These are phyloP conservation scores for Cephus rjabovi DNA, from an alignment of 2,888 invertebrate species.

Conservation along the genomic window DNA sequence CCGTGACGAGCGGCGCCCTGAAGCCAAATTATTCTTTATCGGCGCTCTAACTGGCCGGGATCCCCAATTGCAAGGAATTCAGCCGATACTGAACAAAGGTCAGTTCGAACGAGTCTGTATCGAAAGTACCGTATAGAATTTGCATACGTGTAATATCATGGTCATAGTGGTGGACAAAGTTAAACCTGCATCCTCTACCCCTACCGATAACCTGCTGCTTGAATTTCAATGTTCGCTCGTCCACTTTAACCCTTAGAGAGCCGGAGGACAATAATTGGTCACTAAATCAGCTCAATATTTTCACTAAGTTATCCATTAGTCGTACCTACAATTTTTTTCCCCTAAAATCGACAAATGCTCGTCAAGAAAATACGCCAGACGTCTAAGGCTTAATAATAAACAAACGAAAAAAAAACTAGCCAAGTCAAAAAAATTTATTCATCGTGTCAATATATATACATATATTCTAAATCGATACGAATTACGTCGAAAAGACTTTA, in stretches of 20 bases:
- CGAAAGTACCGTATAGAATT: neutral
- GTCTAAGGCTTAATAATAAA: too few relatives aligned
- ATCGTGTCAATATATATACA: neutral
- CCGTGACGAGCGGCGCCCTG: neutral
- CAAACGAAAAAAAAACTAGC: neutral
- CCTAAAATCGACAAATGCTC: too few relatives aligned
- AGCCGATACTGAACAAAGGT: slow-evolving; percentile 42
- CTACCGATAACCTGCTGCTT: neutral
- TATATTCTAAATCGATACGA: neutral
- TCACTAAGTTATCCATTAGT: too few relatives aligned
- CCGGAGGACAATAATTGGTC: too few relatives aligned
- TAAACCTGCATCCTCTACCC: neutral
- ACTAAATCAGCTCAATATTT: too few relatives aligned
- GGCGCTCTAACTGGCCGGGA: slow-evolving; percentile 35
- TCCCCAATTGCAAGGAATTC: slow-evolving; percentile 55
- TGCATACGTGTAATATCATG: neutral
- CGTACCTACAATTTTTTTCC: too few relatives aligned
- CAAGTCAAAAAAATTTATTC: neutral
- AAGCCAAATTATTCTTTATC: slow-evolving; percentile 42
- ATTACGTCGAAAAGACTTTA: neutral
- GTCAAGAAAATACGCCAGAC: too few relatives aligned
- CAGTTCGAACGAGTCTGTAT: neutral
- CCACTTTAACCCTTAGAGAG: neutral
- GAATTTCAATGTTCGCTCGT: neutral
- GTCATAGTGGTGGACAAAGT: neutral